Percentiles rank a stretch among this genome's conserved stretches.
Evolutionary conservation across 2,797 vertebrate genomes (phyloP).

Genomic region (Scolopax rusticola): DNA sequence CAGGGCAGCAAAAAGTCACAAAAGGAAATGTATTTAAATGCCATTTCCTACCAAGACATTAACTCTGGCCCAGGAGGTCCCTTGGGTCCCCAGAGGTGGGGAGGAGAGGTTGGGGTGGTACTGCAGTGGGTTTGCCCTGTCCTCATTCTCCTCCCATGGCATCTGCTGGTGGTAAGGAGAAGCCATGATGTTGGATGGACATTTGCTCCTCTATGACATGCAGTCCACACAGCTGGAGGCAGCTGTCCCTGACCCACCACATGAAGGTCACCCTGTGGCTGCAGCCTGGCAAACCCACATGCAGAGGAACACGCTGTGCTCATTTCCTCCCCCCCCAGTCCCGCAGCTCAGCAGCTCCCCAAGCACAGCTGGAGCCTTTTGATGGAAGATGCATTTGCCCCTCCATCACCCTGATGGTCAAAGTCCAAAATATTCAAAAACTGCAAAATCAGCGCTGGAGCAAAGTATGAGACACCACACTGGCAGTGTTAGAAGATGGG

Average conservation of each 20-base stretch:
- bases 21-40: neutral
- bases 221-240: fast-evolving
- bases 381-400: neutral
- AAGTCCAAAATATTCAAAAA: neutral
- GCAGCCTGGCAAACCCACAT: neutral
- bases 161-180: neutral
- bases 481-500: neutral
- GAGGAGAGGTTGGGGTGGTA: neutral
- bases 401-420: fast-evolving
- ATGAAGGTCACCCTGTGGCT: neutral
- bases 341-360: fast-evolving
- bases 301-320: neutral
- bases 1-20: neutral
- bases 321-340: too few relatives aligned
- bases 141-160: neutral
- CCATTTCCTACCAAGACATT: neutral
- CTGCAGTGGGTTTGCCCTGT: neutral
- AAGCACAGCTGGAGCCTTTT: neutral
- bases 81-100: neutral
- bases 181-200: neutral
- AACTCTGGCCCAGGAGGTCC: neutral
- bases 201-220: fast-evolving
- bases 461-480: neutral
- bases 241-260: neutral
- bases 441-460: neutral